Evolutionary conservation across 2,797 vertebrate genomes (phyloP).

Genomic region (Crenichthys baileyi): DNA sequence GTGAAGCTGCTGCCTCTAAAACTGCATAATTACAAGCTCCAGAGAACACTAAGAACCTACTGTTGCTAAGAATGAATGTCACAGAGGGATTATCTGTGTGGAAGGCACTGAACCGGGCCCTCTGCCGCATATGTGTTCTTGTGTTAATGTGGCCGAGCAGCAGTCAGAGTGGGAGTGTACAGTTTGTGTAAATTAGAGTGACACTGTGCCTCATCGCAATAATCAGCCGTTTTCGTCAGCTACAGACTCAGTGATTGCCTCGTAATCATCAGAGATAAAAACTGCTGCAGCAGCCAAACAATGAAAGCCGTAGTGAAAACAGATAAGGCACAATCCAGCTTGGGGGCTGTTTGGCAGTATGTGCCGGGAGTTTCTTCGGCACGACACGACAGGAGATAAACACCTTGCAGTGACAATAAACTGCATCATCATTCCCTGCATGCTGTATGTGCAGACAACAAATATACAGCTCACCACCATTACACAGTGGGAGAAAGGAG

Average conservation of each 20-base stretch:
- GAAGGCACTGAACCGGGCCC: conserved; percentile 62
- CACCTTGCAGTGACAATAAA: conserved; percentile 32
- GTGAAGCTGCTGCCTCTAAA: conserved; percentile 28
- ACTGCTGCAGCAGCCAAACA: conserved; percentile 32
- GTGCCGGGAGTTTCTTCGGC: conserved; percentile 34
- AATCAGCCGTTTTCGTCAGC: conserved; percentile 71
- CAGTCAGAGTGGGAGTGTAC: conserved; percentile 55
- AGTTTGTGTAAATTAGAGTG: conserved; percentile 73
- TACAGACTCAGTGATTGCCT: conserved; percentile 31
- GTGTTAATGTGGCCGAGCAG: conserved; percentile 65
- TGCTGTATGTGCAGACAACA: conserved; percentile 11
- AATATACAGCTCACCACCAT: conserved; percentile 7
- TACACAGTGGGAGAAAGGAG: conserved; percentile 22
- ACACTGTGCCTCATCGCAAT: conserved; percentile 69
- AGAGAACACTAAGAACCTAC: conserved; percentile 40
- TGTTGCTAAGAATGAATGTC: conserved; percentile 58
- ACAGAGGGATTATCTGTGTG: conserved; percentile 56
- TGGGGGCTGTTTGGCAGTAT: conserved; percentile 45
- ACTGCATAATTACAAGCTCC: conserved; percentile 55
- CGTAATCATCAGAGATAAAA: conserved; percentile 39
- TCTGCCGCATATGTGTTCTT: conserved; percentile 50
- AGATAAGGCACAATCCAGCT: conserved; percentile 49
- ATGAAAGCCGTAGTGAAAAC: conserved; percentile 26
- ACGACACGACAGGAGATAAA: conserved; percentile 37
- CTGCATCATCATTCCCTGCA: conserved; percentile 25